These are phyloP conservation scores for Heliconius nattereri DNA, from an alignment of 1,140 invertebrate genomes.

Conservation along the genomic window DNA sequence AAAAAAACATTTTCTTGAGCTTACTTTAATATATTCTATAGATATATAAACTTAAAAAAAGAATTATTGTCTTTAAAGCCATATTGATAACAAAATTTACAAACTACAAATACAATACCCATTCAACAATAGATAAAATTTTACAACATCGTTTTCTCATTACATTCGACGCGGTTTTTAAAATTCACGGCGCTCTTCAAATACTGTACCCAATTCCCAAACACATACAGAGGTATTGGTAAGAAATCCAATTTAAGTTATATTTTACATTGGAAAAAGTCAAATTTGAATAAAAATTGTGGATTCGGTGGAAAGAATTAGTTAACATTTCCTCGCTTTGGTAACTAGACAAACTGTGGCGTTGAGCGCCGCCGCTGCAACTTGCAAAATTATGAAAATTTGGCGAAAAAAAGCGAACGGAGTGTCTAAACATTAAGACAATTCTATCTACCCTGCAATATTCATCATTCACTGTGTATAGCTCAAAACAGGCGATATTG, in stretches of 20 bases:
- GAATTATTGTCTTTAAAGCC: not conserved
- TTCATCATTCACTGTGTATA: no score
- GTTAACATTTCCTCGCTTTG: no score
- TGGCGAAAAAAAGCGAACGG: no score
- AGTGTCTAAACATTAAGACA: no score
- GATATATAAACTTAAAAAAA: not conserved
- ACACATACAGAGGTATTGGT: not conserved
- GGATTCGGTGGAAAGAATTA: no score
- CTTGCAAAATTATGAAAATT: no score
- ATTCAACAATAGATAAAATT: constrained; percentile 31
- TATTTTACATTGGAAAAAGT: not conserved
- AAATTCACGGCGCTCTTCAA: constrained; percentile 33
- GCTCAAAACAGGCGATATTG: no score
- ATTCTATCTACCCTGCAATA: no score
- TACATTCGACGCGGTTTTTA: constrained; percentile 27
- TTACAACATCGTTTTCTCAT: constrained; percentile 39
- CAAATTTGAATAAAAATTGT: no score
- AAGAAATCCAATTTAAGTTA: not conserved
- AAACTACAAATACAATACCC: not conserved
- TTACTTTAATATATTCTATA: not conserved
- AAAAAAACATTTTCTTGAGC: no score
- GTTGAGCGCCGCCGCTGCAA: no score
- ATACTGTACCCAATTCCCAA: constrained; percentile 26
- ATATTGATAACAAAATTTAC: not conserved
- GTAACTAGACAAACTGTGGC: no score